These are phyloP conservation scores for Philaenus spumarius DNA, from an alignment of 1,140 invertebrate species.

Conservation along the genomic window DNA sequence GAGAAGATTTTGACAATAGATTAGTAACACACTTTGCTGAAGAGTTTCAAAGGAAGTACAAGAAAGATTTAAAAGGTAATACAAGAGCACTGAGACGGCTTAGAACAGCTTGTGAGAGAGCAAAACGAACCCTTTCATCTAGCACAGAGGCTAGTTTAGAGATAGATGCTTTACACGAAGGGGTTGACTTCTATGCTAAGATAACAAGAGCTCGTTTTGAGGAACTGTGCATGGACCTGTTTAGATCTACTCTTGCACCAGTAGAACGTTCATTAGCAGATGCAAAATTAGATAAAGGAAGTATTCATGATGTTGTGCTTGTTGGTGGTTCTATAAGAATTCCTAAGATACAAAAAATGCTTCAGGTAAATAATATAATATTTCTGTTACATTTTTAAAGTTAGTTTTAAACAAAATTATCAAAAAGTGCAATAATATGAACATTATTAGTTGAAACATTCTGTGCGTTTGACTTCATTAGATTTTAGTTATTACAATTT, in stretches of 20 bases:
- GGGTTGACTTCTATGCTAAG: conserved; percentile 66
- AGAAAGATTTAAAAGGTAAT: conserved; percentile 44
- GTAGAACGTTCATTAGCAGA: conserved; percentile 56
- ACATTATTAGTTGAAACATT: no score
- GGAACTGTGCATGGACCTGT: conserved; percentile 78
- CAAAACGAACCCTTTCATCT: conserved; percentile 74
- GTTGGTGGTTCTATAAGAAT: conserved; percentile 63
- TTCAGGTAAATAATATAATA: conserved; percentile 31
- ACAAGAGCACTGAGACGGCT: conserved; percentile 43
- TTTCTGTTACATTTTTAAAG: no score
- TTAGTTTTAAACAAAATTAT: no score
- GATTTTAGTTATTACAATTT: no score
- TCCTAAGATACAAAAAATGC: conserved; percentile 45
- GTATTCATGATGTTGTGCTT: conserved; percentile 61
- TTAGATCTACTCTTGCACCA: conserved; percentile 45
- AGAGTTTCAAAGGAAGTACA: conserved; percentile 46
- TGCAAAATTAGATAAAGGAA: conserved; percentile 57
- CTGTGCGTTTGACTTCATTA: no score
- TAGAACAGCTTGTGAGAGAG: conserved; percentile 60
- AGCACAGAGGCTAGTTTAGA: conserved; percentile 60
- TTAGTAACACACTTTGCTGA: conserved; percentile 71
- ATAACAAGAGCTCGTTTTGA: conserved; percentile 69
- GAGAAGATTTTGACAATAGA: conserved; percentile 73
- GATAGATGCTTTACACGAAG: conserved; percentile 62
- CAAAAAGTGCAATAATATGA: no score